These are phyloP conservation scores for Drosophila paranaensis DNA, from an alignment of 2,888 invertebrate species.

Conservation along the genomic window DNA sequence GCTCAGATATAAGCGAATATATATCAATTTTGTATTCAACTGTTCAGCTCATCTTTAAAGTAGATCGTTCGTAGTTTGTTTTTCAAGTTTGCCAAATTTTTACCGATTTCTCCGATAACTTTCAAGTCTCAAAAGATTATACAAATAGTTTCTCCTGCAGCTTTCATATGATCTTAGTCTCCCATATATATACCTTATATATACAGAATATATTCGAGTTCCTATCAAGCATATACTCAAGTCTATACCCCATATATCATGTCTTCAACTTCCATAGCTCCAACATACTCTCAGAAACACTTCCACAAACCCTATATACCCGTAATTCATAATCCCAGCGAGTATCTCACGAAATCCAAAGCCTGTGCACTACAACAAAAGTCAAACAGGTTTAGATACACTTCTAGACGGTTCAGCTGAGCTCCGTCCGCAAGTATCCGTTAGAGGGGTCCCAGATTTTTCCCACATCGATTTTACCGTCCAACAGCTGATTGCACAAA, in stretches of 20 bases:
- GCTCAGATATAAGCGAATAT: neutral
- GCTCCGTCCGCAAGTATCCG: slow-evolving; percentile 7
- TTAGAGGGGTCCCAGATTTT: slow-evolving; percentile 47
- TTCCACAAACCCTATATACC: neutral
- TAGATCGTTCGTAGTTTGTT: neutral
- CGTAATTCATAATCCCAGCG: neutral
- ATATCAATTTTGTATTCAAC: no score
- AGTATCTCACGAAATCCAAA: slow-evolving; percentile 22
- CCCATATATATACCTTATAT: no score
- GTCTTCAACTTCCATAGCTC: neutral
- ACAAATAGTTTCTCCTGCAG: no score
- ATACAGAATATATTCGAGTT: no score
- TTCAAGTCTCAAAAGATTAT: no score
- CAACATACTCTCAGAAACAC: neutral
- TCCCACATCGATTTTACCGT: slow-evolving; percentile 59
- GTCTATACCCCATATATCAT: no score
- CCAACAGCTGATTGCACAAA: slow-evolving; percentile 75
- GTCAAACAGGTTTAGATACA: slow-evolving; percentile 78
- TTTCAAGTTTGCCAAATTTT: neutral
- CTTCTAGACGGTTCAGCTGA: slow-evolving; percentile 20
- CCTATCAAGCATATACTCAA: no score
- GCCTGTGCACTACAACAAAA: slow-evolving; percentile 60
- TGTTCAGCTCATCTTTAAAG: no score
- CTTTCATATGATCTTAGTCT: no score
- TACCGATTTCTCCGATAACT: no score